A percentile compares a stretch with the other conserved stretches of the same genome.
These are phyloP conservation scores for Rhamnusium bicolor DNA, from an alignment of 2,888 invertebrate species.

Conservation along the genomic window DNA sequence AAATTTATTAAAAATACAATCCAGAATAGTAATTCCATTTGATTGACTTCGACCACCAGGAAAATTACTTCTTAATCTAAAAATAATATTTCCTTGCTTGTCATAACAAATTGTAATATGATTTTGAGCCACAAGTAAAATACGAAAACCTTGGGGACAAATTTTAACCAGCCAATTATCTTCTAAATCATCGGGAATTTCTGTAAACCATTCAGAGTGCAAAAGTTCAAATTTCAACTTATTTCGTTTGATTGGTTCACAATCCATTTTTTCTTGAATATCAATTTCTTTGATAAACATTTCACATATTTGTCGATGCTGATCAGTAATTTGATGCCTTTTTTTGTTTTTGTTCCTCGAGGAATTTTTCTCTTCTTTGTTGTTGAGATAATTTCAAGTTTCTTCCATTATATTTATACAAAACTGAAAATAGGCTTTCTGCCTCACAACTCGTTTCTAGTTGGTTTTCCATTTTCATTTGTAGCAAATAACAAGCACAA, in stretches of 20 bases:
- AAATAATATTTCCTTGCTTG: constrained; percentile 44
- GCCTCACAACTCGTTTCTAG: not conserved
- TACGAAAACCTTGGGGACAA: constrained; percentile 88
- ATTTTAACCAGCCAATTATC: constrained; percentile 83
- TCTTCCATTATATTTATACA: constrained; percentile 55
- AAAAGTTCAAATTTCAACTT: constrained; percentile 76
- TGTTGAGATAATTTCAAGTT: constrained; percentile 53
- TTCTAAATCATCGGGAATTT: constrained; percentile 84
- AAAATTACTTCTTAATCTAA: constrained; percentile 76
- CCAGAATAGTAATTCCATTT: constrained; percentile 80
- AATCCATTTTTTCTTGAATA: constrained; percentile 64
- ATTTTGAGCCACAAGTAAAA: constrained; percentile 84
- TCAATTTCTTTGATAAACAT: constrained; percentile 60
- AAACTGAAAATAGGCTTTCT: constrained; percentile 35
- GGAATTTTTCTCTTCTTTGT: constrained; percentile 72
- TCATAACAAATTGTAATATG: constrained; percentile 44
- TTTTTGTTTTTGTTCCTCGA: constrained; percentile 75
- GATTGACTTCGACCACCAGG: constrained; percentile 76
- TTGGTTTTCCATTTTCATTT: not conserved
- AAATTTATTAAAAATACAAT: constrained; percentile 83
- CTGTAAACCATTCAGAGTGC: constrained; percentile 94
- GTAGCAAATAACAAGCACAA: too few relatives aligned
- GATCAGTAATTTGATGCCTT: constrained; percentile 72
- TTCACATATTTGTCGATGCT: constrained; percentile 73
- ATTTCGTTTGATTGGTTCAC: constrained; percentile 57